These are phyloP conservation scores for Orthochromis indermauri DNA, from an alignment of 2,113 vertebrate genomes.

Conservation along the genomic window DNA sequence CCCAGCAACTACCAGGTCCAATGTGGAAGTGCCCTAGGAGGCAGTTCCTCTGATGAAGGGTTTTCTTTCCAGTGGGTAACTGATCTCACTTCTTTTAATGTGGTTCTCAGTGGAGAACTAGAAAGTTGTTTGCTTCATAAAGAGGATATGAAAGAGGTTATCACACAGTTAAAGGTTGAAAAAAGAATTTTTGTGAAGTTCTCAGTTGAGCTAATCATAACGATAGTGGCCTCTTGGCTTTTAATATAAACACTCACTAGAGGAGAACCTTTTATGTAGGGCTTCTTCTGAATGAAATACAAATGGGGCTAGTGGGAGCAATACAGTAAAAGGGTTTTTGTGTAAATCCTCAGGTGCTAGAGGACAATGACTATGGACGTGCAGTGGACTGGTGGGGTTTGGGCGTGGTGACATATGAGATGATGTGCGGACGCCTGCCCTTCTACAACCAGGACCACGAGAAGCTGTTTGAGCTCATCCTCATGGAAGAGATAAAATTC, in stretches of 20 bases:
- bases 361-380: conserved; percentile 73
- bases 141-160: conserved; percentile 13
- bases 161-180: background rate
- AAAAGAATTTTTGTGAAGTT: background rate
- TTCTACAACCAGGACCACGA: conserved; percentile 79
- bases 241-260: background rate
- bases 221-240: background rate
- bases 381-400: conserved; percentile 77
- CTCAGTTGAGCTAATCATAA: background rate
- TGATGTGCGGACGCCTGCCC: conserved; percentile 75
- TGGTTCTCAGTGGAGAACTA: background rate
- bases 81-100: background rate
- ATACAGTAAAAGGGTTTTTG: background rate
- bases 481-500: conserved; percentile 78
- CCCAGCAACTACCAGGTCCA: background rate
- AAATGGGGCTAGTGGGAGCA: background rate
- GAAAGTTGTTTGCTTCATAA: background rate
- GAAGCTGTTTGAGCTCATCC: conserved; percentile 75
- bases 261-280: background rate
- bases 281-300: background rate
- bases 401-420: conserved; percentile 75
- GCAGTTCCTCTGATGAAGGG: background rate
- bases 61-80: background rate
- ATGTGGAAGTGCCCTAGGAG: background rate
- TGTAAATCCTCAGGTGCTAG: conserved; percentile 55